Base-by-base conservation (phyloP, 2,888 invertebrate genomes). In the Papilio demoleus region DNA sequence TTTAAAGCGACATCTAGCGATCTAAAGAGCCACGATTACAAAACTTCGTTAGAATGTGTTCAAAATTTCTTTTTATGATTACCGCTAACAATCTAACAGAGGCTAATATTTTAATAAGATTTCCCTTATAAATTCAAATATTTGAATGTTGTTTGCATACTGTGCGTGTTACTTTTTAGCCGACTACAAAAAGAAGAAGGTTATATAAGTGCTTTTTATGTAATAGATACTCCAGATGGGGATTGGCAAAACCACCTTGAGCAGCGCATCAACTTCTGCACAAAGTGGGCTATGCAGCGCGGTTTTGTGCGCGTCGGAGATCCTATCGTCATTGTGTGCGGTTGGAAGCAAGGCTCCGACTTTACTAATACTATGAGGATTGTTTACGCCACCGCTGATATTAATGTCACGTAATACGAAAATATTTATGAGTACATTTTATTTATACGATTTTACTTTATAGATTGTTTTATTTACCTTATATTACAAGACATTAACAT, bases 321-420 rank as follows among this genome's bases (percentile, higher is more conserved):
- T 79, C 94, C 94, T 0, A 79, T 97, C 4, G 93, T 97, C 24
- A 85, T 96, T 19, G 93, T 97, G 14, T 95, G 94, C n/a, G 95
- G 96, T 0, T 95, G 95, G 93, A 93, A 93, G 73, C 94, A 94
- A 68, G 95, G 95, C 0, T 88, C 94, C 1, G 95, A 95, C 0
- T 95, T 94, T 77, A 95, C 95, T 0, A 96, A 96, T 80, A 94
- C 94, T 0, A 93, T 96, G 91, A 91, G 95, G 73, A 88, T 96
- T 3, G 83, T 94, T 14, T 95, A 95, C 75, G 94, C 92, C 5
- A 76, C 81, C 4, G 77, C 84, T 6, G 86, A 89, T 50, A 65
- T 72, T 19, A 71, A 56, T 4, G 70, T 70, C 34, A 66, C 50
- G 53, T 38, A 40, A 47, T 38, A 11, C 9, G n/a, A 8, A n/a